These are phyloP conservation scores for Eurosta solidaginis DNA, from an alignment of 1,140 invertebrate genomes.

Conservation along the genomic window DNA sequence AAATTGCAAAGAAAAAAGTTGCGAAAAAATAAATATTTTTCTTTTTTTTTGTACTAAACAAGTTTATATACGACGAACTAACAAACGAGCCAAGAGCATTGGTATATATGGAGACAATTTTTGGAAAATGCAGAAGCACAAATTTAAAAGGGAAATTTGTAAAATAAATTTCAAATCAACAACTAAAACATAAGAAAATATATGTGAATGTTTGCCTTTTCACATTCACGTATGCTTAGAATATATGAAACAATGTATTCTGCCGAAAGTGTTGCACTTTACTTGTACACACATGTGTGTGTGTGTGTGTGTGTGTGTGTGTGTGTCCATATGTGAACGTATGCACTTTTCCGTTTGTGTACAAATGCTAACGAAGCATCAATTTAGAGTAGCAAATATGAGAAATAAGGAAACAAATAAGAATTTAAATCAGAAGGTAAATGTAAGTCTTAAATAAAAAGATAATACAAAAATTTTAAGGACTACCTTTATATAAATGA, in stretches of 20 bases:
- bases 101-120: background rate
- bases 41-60: too few species aligned
- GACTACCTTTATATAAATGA: too few species aligned
- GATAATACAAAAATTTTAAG: background rate
- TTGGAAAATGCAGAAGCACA: background rate
- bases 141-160: background rate
- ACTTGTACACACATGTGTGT: background rate
- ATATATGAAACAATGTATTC: too few species aligned
- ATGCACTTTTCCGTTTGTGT: background rate
- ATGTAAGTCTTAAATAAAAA: background rate
- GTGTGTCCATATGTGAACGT: background rate
- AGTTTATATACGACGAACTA: background rate
- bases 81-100: background rate
- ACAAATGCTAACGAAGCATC: slow-evolving; percentile 18
- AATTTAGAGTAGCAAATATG: background rate
- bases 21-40: background rate
- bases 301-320: background rate
- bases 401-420: background rate
- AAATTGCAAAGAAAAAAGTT: background rate
- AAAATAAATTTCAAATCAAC: background rate
- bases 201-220: background rate
- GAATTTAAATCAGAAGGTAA: background rate
- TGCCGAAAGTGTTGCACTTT: too few species aligned
- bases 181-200: background rate
- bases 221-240: background rate